Base-by-base conservation (phyloP, 2,113 vertebrate species). In the Alligator mississippiensis region DNA sequence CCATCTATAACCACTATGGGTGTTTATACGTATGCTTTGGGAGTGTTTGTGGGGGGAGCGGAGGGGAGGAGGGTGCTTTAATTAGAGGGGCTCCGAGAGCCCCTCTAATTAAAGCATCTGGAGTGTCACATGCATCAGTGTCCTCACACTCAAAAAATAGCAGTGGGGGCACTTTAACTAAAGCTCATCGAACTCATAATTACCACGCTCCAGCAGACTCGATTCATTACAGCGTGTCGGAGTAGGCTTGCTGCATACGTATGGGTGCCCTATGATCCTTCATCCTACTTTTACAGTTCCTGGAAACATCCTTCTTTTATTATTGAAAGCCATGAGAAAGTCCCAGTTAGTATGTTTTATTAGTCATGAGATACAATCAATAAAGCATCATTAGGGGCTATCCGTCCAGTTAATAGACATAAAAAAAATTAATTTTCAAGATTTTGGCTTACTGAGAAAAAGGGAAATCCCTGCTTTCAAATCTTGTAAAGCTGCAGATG, bases 401-500 rank as follows among this genome's bases (percentile, higher is more conserved):
- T 77, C 96, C 96, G 95, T 96, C 89, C 87, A 80, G 85, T 88
- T 9, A 89, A 76, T 58, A 0, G 34, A 77, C 77, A 17, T 70
- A 89, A 81, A 84, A 88, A 88, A 82, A 94, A 92, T 92, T 96
- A 92, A 95, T 95, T 96, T 97, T 94, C 96, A 94, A 89, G 95
- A 94, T 93, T 25, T 9, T 82, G 66, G 58, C 81, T 72, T 0
- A 27, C 85, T 6, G 89, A 61, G 11, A 6, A 0, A 5, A 18
- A 92, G 95, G 96, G 92, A 95, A 96, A 72, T 93, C 94, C 96
- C 95, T 47, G 14, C 59, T 7, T 30, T 30, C 0, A 0, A 24
- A 1, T 60, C 64, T 87, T 82, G 2, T 18, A 13, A 60, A 1
- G 59, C 66, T 9, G 90, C 75, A 63, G 47, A 74, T 59, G n/a